Percentiles rank a stretch among this genome's conserved stretches.
Conservation (phyloP, 2,888 invertebrate species). For the Podabrus alpinus region DNA sequence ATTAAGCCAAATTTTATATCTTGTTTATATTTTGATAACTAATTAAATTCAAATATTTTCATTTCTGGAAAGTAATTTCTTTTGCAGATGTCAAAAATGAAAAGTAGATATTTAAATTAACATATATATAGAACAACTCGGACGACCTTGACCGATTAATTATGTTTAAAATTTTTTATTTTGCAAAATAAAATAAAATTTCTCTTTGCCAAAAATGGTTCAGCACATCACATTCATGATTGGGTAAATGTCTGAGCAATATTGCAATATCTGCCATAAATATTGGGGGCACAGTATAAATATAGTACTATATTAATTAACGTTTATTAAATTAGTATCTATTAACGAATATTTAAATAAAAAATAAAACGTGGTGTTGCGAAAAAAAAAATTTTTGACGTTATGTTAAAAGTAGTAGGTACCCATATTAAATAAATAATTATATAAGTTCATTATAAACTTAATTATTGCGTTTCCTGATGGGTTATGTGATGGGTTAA, state of each 20-base stretch:
- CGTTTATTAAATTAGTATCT: no score
- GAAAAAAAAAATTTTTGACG: background rate
- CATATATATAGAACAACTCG: background rate
- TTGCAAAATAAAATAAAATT: background rate
- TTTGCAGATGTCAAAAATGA: background rate
- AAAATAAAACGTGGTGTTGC: no score
- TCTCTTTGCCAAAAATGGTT: background rate
- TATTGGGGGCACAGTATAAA: no score
- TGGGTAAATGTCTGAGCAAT: background rate
- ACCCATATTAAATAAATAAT: background rate
- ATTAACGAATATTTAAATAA: no score
- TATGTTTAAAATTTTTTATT: background rate
- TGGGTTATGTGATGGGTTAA: background rate
- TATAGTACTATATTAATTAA: no score
- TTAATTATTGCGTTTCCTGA: background rate
- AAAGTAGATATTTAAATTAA: background rate
- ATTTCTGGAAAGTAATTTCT: background rate
- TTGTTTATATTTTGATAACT: background rate
- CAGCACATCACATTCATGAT: no score
- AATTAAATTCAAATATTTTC: background rate
- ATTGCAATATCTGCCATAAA: no score
- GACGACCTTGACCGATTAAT: background rate
- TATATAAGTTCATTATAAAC: background rate
- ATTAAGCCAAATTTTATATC: background rate
- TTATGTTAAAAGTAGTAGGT: background rate